phyloP scores from a whole-genome alignment of 2,888 invertebrate species.

The Tetanocera ferruginea region DNA sequence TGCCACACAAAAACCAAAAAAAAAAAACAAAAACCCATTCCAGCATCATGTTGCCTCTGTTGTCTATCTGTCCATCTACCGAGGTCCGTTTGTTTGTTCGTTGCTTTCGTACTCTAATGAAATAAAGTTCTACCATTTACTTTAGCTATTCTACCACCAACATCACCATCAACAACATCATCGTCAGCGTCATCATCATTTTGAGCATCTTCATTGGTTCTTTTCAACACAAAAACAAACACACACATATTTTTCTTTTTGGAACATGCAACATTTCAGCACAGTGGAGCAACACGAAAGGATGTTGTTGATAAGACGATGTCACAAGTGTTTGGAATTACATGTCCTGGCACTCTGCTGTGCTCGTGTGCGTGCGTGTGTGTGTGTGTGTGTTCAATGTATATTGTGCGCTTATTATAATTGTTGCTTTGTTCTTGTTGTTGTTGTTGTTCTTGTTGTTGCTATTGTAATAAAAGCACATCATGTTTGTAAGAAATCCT shows the following conservation, averaged over 20 bases:
- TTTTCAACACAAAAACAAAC: neutral
- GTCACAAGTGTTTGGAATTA: conserved; percentile 69
- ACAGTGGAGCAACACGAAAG: conserved; percentile 7
- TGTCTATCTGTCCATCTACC: neutral
- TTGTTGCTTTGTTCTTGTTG: conserved; percentile 34
- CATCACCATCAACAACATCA: neutral
- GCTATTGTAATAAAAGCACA: conserved; percentile 40
- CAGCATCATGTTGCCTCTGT: neutral
- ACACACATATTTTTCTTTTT: neutral
- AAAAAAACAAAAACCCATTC: no score
- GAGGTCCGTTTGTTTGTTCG: neutral
- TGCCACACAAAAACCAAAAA: conserved; percentile 10
- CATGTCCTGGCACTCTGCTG: conserved; percentile 49
- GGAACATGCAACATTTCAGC: conserved; percentile 24
- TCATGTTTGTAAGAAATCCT: conserved; percentile 34
- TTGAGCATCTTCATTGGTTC: neutral
- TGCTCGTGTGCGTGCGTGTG: neutral
- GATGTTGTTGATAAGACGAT: conserved; percentile 45
- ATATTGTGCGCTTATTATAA: conserved; percentile 33
- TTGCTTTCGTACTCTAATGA: conserved; percentile 10
- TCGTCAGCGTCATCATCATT: neutral
- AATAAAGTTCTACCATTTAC: conserved; percentile 17
- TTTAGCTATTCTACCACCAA: neutral
- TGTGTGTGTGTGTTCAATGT: neutral
- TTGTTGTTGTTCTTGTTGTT: conserved; percentile 43